These are phyloP conservation scores for Pedetes capensis DNA, from an alignment of 2,113 vertebrate genomes.

Conservation along the genomic window DNA sequence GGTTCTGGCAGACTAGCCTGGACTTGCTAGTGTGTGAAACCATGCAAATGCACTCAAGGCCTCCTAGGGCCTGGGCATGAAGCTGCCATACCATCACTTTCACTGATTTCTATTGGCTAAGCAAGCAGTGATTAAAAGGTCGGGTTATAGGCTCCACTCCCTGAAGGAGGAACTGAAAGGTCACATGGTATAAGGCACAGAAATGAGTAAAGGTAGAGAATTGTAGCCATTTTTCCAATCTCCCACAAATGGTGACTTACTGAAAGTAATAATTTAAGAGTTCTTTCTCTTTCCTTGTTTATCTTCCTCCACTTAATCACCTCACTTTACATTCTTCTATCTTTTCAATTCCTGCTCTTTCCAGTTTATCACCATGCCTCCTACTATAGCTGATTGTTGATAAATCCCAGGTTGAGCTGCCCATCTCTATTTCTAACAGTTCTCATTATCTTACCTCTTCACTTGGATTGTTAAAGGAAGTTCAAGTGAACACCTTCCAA, in stretches of 20 bases:
- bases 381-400: not conserved
- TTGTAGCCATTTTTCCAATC: not conserved
- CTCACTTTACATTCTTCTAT: not conserved
- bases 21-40: not conserved
- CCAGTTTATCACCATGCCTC: not conserved
- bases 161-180: not conserved
- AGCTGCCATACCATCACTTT: not conserved
- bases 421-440: not conserved
- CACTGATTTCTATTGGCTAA: not conserved
- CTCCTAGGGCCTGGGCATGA: accelerated
- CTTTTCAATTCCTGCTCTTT: not conserved
- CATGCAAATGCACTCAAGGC: not conserved
- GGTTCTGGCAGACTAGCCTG: not conserved
- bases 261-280: not conserved
- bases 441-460: not conserved
- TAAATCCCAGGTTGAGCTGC: not conserved
- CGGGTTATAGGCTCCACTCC: not conserved
- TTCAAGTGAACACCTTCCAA: not conserved
- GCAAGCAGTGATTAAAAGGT: not conserved
- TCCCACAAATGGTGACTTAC: not conserved
- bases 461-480: not conserved
- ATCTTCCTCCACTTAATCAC: not conserved
- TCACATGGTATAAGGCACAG: not conserved
- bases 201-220: not conserved
- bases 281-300: not conserved